A percentile compares a stretch with the other conserved stretches of the same genome.
phyloP scores from a whole-genome alignment of 2,113 vertebrate species.

The Lipophrys pholis region DNA sequence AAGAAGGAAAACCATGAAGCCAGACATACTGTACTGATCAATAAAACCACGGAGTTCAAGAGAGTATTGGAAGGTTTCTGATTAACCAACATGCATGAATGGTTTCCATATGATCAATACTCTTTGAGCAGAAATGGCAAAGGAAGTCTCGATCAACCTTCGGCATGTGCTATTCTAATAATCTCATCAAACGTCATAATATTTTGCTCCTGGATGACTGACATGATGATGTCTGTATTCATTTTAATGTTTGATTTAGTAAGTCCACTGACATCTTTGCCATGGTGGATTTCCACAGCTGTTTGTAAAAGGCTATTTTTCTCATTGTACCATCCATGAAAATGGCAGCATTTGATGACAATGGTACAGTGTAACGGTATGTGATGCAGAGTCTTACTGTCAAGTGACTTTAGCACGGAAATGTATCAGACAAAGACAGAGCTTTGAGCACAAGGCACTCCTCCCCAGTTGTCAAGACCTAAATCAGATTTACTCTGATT shows the following conservation, averaged over 20 bases:
- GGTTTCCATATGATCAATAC: background rate
- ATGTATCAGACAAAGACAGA: slow-evolving; percentile 28
- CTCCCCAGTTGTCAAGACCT: slow-evolving; percentile 38
- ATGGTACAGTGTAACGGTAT: slow-evolving; percentile 34
- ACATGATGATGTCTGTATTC: slow-evolving; percentile 19
- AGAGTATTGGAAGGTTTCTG: background rate
- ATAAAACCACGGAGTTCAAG: too few relatives aligned
- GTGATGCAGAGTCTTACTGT: slow-evolving; percentile 30
- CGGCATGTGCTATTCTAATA: background rate
- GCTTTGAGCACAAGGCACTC: background rate
- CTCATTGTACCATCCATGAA: slow-evolving; percentile 34
- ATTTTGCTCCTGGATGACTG: slow-evolving; percentile 3
- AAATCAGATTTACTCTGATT: slow-evolving; percentile 31
- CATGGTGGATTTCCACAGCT: slow-evolving; percentile 32
- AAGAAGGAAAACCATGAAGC: too few relatives aligned
- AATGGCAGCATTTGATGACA: slow-evolving; percentile 44
- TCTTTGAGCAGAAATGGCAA: too few relatives aligned
- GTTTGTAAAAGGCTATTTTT: slow-evolving; percentile 34
- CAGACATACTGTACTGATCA: too few relatives aligned
- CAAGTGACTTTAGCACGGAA: slow-evolving; percentile 26
- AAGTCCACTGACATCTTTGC: slow-evolving; percentile 16
- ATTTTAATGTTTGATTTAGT: slow-evolving; percentile 20
- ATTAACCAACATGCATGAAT: background rate
- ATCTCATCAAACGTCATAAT: background rate
- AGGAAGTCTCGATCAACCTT: too few relatives aligned